Percentiles rank a stretch among this genome's conserved stretches.
phyloP scores from a whole-genome alignment of 2,113 vertebrate species.

The Tetrao urogallus region DNA sequence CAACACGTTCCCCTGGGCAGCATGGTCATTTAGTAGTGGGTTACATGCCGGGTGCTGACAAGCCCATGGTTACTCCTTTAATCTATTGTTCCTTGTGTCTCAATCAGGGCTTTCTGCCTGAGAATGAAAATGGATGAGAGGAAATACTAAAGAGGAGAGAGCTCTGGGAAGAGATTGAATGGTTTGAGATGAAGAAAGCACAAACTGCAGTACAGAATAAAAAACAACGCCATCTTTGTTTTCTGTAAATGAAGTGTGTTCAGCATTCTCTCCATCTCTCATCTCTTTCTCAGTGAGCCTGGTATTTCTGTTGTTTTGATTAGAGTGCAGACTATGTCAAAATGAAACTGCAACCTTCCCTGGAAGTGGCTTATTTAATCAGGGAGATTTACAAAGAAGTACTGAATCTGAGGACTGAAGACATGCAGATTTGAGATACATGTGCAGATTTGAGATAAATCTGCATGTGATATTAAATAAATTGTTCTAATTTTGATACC shows the following conservation, averaged over 20 bases:
- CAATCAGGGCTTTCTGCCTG: background rate
- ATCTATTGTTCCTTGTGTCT: background rate
- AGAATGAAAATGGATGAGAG: background rate
- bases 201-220: background rate
- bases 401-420: background rate
- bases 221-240: slow-evolving; percentile 45
- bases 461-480: background rate
- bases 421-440: background rate
- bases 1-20: background rate
- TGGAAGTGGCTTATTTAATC: background rate
- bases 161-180: background rate
- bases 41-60: rapidly evolving
- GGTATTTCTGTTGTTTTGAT: slow-evolving; percentile 11
- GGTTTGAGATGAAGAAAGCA: background rate
- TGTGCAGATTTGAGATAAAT: background rate
- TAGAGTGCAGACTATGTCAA: background rate
- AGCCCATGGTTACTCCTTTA: background rate
- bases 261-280: background rate
- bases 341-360: background rate
- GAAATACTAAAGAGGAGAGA: background rate
- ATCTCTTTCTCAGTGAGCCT: background rate
- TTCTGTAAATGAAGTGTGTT: slow-evolving; percentile 18
- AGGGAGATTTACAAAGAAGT: background rate
- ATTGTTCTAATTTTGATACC: background rate
- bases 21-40: rapidly evolving